phyloP scores from a whole-genome alignment of 2,888 invertebrate genomes.

The Philonicus albiceps region DNA sequence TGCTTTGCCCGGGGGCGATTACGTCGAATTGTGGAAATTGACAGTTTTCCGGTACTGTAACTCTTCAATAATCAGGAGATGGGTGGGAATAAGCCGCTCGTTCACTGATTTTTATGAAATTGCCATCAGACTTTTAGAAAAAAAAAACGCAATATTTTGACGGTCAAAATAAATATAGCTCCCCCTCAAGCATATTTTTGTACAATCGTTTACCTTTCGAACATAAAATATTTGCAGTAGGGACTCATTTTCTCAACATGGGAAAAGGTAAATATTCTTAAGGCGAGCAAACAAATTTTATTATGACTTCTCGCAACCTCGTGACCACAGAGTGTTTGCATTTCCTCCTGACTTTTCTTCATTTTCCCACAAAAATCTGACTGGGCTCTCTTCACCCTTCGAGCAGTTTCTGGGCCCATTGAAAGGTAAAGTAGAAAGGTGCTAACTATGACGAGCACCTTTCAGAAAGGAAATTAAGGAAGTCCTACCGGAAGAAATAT shows the following conservation, averaged over 20 bases:
- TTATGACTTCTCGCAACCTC: conserved; percentile 9
- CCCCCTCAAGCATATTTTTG: background rate
- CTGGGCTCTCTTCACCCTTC: background rate
- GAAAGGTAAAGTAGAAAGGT: background rate
- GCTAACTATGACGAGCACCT: background rate
- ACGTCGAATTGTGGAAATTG: background rate
- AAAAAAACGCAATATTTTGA: background rate
- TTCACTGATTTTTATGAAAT: background rate
- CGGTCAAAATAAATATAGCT: background rate
- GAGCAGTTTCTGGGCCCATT: background rate
- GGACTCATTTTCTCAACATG: conserved; percentile 10
- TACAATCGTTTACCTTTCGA: background rate
- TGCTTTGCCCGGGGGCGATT: background rate
- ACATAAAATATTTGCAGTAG: conserved; percentile 12
- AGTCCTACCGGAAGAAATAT: background rate
- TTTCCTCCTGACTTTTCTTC: background rate
- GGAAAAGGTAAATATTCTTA: background rate
- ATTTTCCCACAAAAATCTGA: background rate
- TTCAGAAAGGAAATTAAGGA: background rate
- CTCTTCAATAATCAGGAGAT: background rate
- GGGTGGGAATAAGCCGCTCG: background rate
- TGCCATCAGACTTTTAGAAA: background rate
- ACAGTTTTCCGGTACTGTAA: background rate
- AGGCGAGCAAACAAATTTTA: conserved; percentile 15
- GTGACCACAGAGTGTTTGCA: conserved; percentile 1